A percentile compares a stretch with the other conserved stretches of the same genome.
These are phyloP conservation scores for Tonatia bakeri DNA, from an alignment of 2,113 vertebrate genomes.

Conservation along the genomic window DNA sequence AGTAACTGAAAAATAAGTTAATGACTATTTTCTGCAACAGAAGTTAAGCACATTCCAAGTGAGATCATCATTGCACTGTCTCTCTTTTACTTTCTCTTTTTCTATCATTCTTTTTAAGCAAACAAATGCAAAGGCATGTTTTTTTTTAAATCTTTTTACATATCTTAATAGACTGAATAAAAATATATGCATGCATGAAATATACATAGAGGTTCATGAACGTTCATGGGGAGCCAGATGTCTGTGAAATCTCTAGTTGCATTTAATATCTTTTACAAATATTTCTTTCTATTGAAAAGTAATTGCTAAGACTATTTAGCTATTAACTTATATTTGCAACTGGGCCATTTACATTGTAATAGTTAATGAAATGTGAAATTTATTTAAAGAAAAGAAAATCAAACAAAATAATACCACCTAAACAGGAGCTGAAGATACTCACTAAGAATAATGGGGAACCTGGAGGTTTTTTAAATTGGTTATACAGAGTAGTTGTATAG, in stretches of 20 bases:
- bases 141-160: not conserved
- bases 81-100: not conserved
- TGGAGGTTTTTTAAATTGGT: not conserved
- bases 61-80: not conserved
- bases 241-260: not conserved
- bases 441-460: not conserved
- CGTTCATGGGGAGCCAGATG: not conserved
- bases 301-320: conserved; percentile 21
- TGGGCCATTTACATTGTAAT: not conserved
- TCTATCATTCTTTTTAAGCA: not conserved
- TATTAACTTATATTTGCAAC: not conserved
- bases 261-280: not conserved
- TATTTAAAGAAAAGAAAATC: not conserved
- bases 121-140: not conserved
- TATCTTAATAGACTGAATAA: not conserved
- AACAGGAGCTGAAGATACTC: not conserved
- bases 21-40: conserved; percentile 40
- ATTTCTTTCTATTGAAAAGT: conserved; percentile 16
- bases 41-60: conserved; percentile 42
- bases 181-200: not conserved
- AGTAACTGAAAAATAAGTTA: conserved; percentile 21
- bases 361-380: not conserved
- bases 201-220: not conserved
- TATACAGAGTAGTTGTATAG: not conserved
- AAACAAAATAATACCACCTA: not conserved